These are phyloP conservation scores for Chrysolina americana DNA, from an alignment of 2,888 invertebrate genomes.

Conservation along the genomic window DNA sequence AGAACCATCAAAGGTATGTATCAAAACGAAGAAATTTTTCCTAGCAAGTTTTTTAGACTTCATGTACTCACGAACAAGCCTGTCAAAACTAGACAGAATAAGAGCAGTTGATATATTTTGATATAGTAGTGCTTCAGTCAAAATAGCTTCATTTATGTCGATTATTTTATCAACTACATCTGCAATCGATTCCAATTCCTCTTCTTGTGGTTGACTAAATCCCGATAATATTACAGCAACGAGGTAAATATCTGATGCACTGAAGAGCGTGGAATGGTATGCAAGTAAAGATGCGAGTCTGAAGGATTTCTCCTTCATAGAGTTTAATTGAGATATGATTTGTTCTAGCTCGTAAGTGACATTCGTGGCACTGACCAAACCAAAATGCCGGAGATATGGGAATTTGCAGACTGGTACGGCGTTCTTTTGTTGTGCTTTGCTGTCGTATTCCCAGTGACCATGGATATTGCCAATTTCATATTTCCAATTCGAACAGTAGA, in stretches of 20 bases:
- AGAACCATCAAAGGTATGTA: neutral
- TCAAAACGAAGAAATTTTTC: constrained; percentile 18
- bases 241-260: constrained; percentile 50
- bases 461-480: neutral
- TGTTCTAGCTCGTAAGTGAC: constrained; percentile 5
- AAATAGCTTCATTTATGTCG: constrained; percentile 60
- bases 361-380: neutral
- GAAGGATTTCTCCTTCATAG: neutral
- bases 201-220: constrained; percentile 1
- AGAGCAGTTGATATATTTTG: constrained; percentile 28
- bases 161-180: constrained; percentile 68
- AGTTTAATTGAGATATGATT: neutral
- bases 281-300: constrained; percentile 19
- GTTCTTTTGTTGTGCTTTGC: neutral
- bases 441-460: neutral
- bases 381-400: neutral
- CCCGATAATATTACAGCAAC: constrained; percentile 49
- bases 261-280: constrained; percentile 39
- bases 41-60: neutral
- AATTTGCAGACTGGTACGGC: neutral
- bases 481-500: constrained; percentile 3
- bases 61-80: neutral
- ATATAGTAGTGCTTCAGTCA: constrained; percentile 22
- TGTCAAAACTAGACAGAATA: constrained; percentile 24
- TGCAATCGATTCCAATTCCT: constrained; percentile 62